phyloP scores from a whole-genome alignment of 2,113 vertebrate species.

The Larimichthys crocea region DNA sequence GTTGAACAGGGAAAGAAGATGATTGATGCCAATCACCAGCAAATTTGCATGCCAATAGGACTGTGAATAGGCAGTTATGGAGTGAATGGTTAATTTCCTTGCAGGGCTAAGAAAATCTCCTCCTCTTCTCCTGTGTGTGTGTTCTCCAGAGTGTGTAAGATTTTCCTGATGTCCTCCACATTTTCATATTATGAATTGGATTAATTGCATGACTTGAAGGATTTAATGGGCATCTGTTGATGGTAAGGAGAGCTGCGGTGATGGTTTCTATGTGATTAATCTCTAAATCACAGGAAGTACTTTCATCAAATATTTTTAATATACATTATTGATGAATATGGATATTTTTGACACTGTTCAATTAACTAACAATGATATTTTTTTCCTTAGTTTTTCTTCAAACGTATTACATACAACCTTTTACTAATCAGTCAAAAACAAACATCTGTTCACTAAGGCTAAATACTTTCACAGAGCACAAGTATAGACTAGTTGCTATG shows the following conservation, averaged over 20 bases:
- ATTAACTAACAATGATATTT: not conserved
- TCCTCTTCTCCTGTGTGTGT: conserved; percentile 7
- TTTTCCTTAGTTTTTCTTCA: not conserved
- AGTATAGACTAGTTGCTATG: conserved; percentile 20
- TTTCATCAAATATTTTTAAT: conserved; percentile 1
- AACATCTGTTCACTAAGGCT: not conserved
- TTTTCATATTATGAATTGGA: conserved; percentile 29
- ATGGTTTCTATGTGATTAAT: not conserved
- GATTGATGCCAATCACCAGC: conserved; percentile 52
- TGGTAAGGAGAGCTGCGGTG: not conserved
- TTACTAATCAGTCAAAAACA: not conserved
- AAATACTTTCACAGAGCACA: not conserved
- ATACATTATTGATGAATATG: not conserved
- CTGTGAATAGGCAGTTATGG: conserved; percentile 63
- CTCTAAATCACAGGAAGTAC: not conserved
- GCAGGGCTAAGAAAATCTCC: conserved; percentile 34
- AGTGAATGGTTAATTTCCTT: conserved; percentile 56
- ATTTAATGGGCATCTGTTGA: not conserved
- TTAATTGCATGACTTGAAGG: conserved; percentile 28
- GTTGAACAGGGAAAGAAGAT: conserved; percentile 48
- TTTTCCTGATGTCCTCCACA: conserved; percentile 23
- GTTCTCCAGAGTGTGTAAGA: not conserved
- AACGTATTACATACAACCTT: not conserved
- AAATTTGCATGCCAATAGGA: conserved; percentile 68
- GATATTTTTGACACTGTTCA: not conserved